Conservation (phyloP, 2,113 vertebrate genomes). For the Atherinomorus stipes region DNA sequence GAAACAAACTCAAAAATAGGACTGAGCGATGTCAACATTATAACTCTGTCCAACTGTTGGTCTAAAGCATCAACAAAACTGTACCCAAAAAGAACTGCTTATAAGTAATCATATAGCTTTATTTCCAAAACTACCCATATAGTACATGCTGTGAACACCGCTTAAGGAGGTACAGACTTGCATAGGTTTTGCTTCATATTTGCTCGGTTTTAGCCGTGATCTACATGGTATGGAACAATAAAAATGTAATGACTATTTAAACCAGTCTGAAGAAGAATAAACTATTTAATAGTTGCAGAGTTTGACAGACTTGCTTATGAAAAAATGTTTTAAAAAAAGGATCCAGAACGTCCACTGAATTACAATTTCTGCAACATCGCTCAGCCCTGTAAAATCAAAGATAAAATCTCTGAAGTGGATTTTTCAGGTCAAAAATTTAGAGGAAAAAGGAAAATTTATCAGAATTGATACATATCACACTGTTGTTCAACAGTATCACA, state of each 20-base stretch:
- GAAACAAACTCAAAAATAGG: slow-evolving; percentile 5
- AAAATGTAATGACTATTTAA: background rate
- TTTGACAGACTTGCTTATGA: background rate
- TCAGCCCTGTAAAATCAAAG: slow-evolving; percentile 33
- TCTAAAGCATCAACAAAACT: background rate
- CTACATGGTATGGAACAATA: background rate
- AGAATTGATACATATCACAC: no score
- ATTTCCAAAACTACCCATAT: background rate
- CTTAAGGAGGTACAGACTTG: no score
- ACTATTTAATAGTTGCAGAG: no score
- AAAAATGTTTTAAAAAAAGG: background rate
- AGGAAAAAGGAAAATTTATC: no score
- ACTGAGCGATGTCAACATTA: slow-evolving; percentile 31
- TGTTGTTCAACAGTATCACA: slow-evolving; percentile 51
- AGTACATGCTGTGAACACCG: no score
- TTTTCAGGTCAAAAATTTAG: background rate
- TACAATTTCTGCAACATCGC: slow-evolving; percentile 7
- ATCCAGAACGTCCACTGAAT: background rate
- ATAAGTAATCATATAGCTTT: background rate
- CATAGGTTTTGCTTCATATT: background rate
- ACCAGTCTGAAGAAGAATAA: background rate
- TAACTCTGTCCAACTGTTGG: background rate
- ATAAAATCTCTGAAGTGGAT: slow-evolving; percentile 6
- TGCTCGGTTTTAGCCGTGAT: background rate
- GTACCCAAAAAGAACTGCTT: background rate